A percentile compares a stretch with the other conserved stretches of the same genome.
Evolutionary conservation across 2,113 vertebrate species (phyloP).

Genomic region (Lepus americanus): DNA sequence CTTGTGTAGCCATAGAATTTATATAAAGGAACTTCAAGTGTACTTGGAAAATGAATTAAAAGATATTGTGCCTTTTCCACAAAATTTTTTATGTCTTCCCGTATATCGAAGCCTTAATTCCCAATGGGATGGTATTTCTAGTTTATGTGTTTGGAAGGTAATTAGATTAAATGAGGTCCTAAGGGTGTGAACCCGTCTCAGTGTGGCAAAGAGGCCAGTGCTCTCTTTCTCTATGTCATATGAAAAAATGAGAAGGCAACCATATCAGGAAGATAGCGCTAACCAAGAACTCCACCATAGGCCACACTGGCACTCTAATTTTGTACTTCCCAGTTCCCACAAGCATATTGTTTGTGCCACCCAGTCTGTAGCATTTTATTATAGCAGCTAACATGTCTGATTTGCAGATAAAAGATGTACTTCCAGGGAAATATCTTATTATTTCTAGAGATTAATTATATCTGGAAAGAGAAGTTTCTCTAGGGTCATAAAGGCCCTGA

Average conservation of each 20-base stretch:
- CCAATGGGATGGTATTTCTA: background rate
- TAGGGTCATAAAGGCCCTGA: background rate
- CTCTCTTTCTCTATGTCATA: background rate
- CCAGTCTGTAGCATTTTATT: background rate
- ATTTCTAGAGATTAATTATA: background rate
- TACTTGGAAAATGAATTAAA: too few relatives aligned
- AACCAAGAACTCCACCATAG: background rate
- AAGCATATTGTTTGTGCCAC: background rate
- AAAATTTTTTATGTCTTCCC: too few relatives aligned
- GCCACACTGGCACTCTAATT: background rate
- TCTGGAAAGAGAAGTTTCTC: background rate
- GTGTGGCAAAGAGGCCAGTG: background rate
- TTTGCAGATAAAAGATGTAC: background rate
- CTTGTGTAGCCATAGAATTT: background rate
- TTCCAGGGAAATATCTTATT: background rate
- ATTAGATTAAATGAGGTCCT: background rate
- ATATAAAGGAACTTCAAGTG: background rate
- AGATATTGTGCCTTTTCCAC: too few relatives aligned
- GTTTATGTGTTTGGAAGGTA: background rate
- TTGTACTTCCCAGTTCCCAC: background rate
- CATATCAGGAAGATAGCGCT: background rate
- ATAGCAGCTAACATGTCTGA: background rate
- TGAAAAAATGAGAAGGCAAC: background rate
- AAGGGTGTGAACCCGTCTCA: background rate
- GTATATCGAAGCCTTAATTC: background rate